phyloP scores from a whole-genome alignment of 2,888 invertebrate species.

The Encarsia formosa region DNA sequence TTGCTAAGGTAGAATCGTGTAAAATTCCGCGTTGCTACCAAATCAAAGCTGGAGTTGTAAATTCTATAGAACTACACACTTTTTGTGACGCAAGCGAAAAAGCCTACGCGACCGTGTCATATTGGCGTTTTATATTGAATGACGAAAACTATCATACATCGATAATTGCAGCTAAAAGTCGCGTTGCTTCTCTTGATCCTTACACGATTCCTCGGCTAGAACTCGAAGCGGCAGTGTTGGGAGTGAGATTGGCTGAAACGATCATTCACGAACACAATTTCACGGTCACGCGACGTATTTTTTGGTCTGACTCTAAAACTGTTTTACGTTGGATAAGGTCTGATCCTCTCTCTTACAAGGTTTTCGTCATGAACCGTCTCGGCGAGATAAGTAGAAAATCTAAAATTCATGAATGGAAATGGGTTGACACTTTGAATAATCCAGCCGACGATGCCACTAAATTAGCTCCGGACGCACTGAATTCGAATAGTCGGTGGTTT shows the following conservation, averaged over 20 bases:
- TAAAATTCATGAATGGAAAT: constrained; percentile 17
- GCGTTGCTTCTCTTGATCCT: constrained; percentile 9
- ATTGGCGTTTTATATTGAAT: constrained; percentile 10
- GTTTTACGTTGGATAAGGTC: constrained; percentile 24
- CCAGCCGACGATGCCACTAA: constrained; percentile 26
- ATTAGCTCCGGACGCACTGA: background rate
- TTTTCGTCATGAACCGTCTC: constrained; percentile 25
- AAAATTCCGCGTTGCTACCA: background rate
- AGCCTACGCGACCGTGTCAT: constrained; percentile 13
- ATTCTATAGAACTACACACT: background rate
- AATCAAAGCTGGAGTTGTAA: background rate
- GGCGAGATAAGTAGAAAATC: constrained; percentile 28
- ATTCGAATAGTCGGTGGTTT: constrained; percentile 4
- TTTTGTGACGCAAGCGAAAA: background rate
- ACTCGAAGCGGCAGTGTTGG: constrained; percentile 18
- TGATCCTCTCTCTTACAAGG: constrained; percentile 7
- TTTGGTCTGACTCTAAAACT: constrained; percentile 19
- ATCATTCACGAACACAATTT: constrained; percentile 8
- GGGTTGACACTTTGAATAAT: constrained; percentile 27
- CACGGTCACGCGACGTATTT: background rate
- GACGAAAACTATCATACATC: background rate
- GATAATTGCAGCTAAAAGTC: constrained; percentile 5
- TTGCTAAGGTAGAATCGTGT: background rate
- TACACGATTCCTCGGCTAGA: constrained; percentile 25
- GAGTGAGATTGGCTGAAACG: constrained; percentile 4